Evolutionary conservation across 2,113 vertebrate species (phyloP), one percentile per base, ranked within the genome.

Genomic region (Lutjanus erythropterus): DNA sequence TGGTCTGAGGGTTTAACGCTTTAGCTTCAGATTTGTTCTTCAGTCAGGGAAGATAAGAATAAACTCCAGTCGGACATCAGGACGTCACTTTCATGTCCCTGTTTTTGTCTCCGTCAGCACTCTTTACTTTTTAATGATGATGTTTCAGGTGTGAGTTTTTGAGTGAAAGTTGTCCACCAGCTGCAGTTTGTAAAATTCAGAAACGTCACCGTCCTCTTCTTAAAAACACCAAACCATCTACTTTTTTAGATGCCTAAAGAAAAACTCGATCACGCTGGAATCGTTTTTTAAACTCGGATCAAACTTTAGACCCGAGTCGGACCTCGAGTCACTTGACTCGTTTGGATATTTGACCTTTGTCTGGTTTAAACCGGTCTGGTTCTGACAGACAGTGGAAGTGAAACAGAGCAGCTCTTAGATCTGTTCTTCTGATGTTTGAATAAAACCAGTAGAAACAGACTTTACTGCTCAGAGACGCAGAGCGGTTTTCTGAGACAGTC

Each of bases 251-350:
- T 35, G 33, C 4, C 33, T 35, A 35, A 35, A 35, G 7, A 7
- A 15, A 8, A 21, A n/a, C 33, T 53, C 37, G 67, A 55, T 70
- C 67, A 42, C 50, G 23, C 67, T 70, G 49, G 50, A 70, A 41
- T 55, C 16, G 35, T 55, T 55, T 41, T 15, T 29, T 35, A 21
- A 21, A 31, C 53, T 18, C 4, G 16, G 27, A 16, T 25, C 27
- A 35, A 33, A 67, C 64, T 35, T 49, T 9, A n/a, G 11, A 8
- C 62, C 29, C 0, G 44, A 8, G 18, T 35, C 4, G 19, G n/a
- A 53, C 8, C 9, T 37, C 5, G 66, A 53, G 49, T n/a, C 56
- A 21, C 31, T 59, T 23, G 50, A 25, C 23, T 52, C 2, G 19
- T 25, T 19, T 50, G 47, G 12, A 55, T 11, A 14, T 52, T 27